phyloP scores from a whole-genome alignment of 1,140 invertebrate species.

The Heliothis virescens region DNA sequence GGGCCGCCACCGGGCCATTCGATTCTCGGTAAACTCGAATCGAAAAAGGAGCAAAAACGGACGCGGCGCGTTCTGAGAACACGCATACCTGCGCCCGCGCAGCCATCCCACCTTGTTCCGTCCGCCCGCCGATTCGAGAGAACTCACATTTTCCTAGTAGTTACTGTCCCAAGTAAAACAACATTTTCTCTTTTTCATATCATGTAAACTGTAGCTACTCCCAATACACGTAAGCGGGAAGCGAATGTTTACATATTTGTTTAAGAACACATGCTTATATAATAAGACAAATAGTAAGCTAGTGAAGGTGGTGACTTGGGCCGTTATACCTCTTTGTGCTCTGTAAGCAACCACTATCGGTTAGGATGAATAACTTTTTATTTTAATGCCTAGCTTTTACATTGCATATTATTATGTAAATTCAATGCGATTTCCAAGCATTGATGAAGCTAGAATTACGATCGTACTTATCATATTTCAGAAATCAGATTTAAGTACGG shows the following conservation, averaged over 20 bases:
- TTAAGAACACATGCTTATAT: conserved; percentile 16
- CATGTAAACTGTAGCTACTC: conserved; percentile 38
- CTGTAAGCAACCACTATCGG: neutral
- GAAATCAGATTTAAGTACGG: conserved; percentile 43
- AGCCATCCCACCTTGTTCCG: conserved; percentile 71
- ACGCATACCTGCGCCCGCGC: conserved; percentile 81
- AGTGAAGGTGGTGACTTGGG: neutral
- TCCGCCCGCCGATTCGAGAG: conserved; percentile 63
- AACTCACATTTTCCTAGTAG: conserved; percentile 80
- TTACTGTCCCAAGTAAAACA: conserved; percentile 57
- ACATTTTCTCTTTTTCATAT: conserved; percentile 64
- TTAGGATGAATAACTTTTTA: neutral
- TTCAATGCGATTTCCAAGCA: conserved; percentile 27
- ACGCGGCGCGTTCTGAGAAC: conserved; percentile 78
- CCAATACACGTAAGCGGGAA: conserved; percentile 9
- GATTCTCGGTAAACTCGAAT: conserved; percentile 83
- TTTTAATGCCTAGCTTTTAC: neutral
- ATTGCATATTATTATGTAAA: conserved; percentile 36
- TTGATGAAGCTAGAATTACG: conserved; percentile 23
- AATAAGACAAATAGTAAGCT: conserved; percentile 2
- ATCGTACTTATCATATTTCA: conserved; percentile 38
- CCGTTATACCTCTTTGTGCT: neutral
- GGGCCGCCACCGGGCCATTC: conserved; percentile 81
- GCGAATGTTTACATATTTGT: conserved; percentile 43
- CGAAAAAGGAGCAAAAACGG: conserved; percentile 85